Conservation (phyloP, 2,888 invertebrate species). For the Hydrotaea diabolus region DNA sequence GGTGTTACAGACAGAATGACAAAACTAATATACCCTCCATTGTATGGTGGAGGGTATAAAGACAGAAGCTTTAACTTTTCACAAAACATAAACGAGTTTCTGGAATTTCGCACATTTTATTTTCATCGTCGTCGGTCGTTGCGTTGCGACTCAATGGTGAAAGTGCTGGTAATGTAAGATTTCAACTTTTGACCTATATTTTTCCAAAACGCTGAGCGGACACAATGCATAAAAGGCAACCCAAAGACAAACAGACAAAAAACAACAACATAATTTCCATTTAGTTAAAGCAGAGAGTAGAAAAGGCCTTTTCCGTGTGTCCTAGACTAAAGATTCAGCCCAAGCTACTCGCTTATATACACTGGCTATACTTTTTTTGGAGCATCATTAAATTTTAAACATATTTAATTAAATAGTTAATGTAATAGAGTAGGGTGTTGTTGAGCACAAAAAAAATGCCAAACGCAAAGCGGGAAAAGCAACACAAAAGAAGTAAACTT, state of each 20-base stretch:
- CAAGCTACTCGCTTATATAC: not conserved
- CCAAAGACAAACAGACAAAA: not conserved
- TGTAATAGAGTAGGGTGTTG: not conserved
- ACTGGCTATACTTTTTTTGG: not conserved
- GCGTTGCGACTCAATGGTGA: not conserved
- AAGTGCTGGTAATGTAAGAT: constrained; percentile 4
- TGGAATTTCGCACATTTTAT: constrained; percentile 17
- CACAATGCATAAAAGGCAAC: not conserved
- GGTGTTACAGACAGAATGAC: no score
- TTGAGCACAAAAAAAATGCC: not conserved
- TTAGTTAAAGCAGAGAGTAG: not conserved
- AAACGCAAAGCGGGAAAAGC: not conserved
- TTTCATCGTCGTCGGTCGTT: not conserved
- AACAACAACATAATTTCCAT: no score
- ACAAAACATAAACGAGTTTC: constrained; percentile 16
- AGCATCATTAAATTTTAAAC: constrained; percentile 14
- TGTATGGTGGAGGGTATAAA: no score
- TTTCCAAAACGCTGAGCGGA: not conserved
- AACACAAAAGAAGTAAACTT: not conserved
- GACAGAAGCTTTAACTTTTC: not conserved
- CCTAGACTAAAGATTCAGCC: not conserved
- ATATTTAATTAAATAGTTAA: constrained; percentile 27
- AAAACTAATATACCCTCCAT: no score
- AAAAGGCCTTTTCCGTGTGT: not conserved
- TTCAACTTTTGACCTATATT: constrained; percentile 41